A percentile compares a stretch with the other conserved stretches of the same genome.
phyloP scores from a whole-genome alignment of 2,888 invertebrate species.

The Sinhomidia bicolor region DNA sequence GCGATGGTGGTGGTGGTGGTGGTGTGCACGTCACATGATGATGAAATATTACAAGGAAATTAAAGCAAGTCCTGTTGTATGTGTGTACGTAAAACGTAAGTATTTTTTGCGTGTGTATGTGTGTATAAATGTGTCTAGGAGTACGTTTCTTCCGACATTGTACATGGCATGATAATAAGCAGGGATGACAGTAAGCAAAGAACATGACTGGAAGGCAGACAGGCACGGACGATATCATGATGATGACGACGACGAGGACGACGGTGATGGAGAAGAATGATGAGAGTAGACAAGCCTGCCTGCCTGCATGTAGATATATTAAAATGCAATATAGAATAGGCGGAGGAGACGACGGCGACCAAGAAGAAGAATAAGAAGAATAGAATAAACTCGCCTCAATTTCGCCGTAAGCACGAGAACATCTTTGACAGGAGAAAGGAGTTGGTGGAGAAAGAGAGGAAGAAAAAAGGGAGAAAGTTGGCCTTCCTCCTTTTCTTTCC shows the following conservation, averaged over 20 bases:
- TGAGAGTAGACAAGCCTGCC: no score
- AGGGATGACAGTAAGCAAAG: conserved; percentile 3
- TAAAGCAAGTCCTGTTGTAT: neutral
- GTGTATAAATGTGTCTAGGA: no score
- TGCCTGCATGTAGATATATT: no score
- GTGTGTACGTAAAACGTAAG: neutral
- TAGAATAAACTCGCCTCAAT: neutral
- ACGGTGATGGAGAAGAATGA: neutral
- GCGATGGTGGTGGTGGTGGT: neutral
- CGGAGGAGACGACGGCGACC: no score
- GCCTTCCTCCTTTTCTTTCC: neutral
- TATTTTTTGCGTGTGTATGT: neutral
- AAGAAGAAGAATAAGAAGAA: no score
- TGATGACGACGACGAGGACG: neutral
- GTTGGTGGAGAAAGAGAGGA: no score
- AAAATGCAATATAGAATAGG: no score
- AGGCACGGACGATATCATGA: neutral
- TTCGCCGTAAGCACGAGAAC: neutral
- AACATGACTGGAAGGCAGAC: conserved; percentile 10
- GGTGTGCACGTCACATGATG: neutral
- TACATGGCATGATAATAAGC: neutral
- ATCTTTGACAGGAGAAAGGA: conserved; percentile 13
- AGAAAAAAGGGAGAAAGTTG: neutral
- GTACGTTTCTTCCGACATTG: conserved; percentile 18
- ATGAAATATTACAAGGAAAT: neutral